A percentile compares a stretch with the other conserved stretches of the same genome.
phyloP scores from a whole-genome alignment of 2,113 vertebrate genomes.

The Eidolon helvum region DNA sequence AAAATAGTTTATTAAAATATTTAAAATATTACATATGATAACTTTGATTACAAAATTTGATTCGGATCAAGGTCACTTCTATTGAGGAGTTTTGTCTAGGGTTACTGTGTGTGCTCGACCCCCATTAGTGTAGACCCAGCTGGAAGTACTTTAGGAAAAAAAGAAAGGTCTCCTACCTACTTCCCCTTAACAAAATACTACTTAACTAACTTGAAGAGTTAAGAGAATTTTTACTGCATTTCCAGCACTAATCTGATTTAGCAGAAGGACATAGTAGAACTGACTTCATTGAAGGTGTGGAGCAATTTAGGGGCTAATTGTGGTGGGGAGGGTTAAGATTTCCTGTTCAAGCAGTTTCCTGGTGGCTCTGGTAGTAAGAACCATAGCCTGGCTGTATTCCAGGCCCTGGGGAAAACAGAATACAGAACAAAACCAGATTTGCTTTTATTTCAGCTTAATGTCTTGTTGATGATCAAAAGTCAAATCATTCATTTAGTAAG shows the following conservation, averaged over 20 bases:
- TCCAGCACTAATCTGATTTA: not conserved
- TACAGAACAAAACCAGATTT: not conserved
- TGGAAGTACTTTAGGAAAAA: not conserved
- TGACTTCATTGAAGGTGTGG: not conserved
- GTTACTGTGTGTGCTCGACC: not conserved
- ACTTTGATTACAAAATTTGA: not conserved
- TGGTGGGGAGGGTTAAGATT: no score
- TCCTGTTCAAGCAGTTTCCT: not conserved
- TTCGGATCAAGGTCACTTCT: not conserved
- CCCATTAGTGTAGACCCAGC: not conserved
- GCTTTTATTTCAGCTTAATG: not conserved
- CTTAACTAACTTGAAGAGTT: not conserved
- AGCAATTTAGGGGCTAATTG: not conserved
- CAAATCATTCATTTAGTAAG: not conserved
- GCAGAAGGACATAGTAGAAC: not conserved
- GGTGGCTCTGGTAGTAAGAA: not conserved
- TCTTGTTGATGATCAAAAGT: not conserved
- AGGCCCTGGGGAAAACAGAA: not conserved
- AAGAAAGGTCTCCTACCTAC: not conserved
- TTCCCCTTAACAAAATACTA: not conserved
- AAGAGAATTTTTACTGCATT: not conserved
- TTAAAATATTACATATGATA: not conserved
- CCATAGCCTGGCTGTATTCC: not conserved
- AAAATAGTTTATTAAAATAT: not conserved
- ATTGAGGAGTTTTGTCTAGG: not conserved